Evolutionary conservation across 2,113 vertebrate genomes (phyloP).

Genomic region (Machaerirhynchus nigripectus): DNA sequence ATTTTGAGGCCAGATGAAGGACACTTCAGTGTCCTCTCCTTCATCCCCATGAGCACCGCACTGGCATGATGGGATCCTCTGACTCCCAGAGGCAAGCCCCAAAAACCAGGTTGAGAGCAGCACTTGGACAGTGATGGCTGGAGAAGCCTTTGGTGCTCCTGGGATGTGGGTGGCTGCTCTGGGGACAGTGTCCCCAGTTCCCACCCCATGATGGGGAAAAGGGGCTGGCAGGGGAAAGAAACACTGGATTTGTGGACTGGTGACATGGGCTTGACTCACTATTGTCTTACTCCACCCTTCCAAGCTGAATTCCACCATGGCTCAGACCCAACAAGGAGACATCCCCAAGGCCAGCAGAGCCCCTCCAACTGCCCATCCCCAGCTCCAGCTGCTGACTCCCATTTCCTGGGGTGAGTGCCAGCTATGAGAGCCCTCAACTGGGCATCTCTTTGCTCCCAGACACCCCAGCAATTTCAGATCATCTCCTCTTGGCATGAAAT

Average conservation of each 20-base stretch:
- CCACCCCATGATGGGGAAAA: not conserved
- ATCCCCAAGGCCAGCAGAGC: not conserved
- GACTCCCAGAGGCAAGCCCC: not conserved
- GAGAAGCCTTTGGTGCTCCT: not conserved
- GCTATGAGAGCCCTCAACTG: not conserved
- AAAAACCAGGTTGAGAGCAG: not conserved
- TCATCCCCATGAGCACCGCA: rapidly evolving
- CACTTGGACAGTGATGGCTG: not conserved
- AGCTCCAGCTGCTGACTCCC: not conserved
- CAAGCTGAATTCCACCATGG: not conserved
- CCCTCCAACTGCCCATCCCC: not conserved
- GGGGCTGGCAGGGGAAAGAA: not conserved
- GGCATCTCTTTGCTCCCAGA: not conserved
- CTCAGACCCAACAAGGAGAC: not conserved
- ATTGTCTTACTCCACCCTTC: not conserved
- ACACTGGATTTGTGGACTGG: not conserved
- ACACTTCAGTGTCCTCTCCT: not conserved
- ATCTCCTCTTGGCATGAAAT: not conserved
- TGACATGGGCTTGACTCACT: not conserved
- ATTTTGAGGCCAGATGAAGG: not conserved
- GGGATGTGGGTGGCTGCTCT: not conserved
- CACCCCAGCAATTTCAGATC: not conserved
- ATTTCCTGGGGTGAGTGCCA: rapidly evolving
- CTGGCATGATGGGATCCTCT: rapidly evolving
- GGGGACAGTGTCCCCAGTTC: not conserved